Conservation (phyloP, 2,888 invertebrate genomes). For the Prenolepis imparis region DNA sequence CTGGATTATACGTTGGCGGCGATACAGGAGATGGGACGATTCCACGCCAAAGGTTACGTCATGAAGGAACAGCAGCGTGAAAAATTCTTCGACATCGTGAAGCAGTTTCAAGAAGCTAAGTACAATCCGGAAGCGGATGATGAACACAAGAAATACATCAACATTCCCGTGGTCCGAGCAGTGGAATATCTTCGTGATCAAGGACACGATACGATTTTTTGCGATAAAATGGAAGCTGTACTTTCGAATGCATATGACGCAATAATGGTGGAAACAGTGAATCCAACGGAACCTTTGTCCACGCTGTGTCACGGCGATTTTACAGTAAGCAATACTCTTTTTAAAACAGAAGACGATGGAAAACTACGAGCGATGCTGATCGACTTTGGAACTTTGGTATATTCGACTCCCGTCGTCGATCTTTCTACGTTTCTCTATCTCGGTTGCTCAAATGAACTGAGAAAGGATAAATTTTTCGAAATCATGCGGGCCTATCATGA, state of each 20-base stretch:
- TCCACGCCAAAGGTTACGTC: slow-evolving; percentile 79
- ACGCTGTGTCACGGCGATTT: slow-evolving; percentile 83
- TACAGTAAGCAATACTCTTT: slow-evolving; percentile 79
- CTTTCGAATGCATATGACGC: slow-evolving; percentile 28
- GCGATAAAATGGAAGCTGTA: slow-evolving; percentile 69
- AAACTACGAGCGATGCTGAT: slow-evolving; percentile 69
- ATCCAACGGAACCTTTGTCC: slow-evolving; percentile 78
- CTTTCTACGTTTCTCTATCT: slow-evolving; percentile 80
- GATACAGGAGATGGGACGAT: slow-evolving; percentile 77
- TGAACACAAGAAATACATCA: not conserved
- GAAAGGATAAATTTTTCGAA: slow-evolving; percentile 64
- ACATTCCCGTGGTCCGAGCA: slow-evolving; percentile 62
- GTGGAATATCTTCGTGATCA: slow-evolving; percentile 69
- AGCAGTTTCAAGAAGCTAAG: slow-evolving; percentile 66
- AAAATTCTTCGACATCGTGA: slow-evolving; percentile 72
- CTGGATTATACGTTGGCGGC: slow-evolving; percentile 77
- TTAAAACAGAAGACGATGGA: slow-evolving; percentile 54
- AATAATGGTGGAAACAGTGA: slow-evolving; percentile 61
- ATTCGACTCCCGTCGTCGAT: slow-evolving; percentile 80
- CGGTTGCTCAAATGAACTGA: slow-evolving; percentile 62
- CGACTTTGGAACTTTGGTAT: slow-evolving; percentile 79
- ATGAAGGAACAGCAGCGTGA: slow-evolving; percentile 73
- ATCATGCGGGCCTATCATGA: slow-evolving; percentile 78
- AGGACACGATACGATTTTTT: slow-evolving; percentile 68
- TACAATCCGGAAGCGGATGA: slow-evolving; percentile 23